phyloP scores from a whole-genome alignment of 30 jellyfish, hydroid and myxozoan species.

The Cassiopea andromeda region DNA sequence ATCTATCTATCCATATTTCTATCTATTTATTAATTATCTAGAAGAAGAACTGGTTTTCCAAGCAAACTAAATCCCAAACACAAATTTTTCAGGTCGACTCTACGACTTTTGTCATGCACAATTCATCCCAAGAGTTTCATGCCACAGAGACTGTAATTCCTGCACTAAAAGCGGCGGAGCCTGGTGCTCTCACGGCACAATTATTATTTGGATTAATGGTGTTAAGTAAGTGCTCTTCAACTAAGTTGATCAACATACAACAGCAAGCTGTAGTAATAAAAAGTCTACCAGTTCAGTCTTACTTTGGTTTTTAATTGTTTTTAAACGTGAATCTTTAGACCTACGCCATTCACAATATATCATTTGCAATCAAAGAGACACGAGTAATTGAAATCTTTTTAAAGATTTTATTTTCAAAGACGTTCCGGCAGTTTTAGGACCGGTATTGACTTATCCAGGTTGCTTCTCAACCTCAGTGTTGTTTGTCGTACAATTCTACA shows the following conservation, averaged over 20 bases:
- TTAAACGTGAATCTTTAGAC: too few species aligned
- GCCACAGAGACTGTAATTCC: conserved; percentile 78
- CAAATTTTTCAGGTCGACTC: conserved; percentile 74
- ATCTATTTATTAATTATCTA: too few species aligned
- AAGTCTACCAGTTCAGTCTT: neutral
- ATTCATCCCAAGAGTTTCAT: conserved; percentile 89
- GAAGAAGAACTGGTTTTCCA: neutral
- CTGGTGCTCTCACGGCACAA: conserved; percentile 97
- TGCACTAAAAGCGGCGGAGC: conserved; percentile 94
- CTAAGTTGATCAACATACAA: neutral
- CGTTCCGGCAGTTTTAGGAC: too few species aligned
- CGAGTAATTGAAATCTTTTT: too few species aligned
- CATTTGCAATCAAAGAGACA: too few species aligned
- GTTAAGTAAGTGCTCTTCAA: conserved; percentile 68
- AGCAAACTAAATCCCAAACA: neutral
- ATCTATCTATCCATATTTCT: too few species aligned
- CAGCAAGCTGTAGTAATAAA: neutral
- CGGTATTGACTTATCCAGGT: too few species aligned
- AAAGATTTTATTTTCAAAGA: too few species aligned
- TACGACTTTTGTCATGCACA: conserved; percentile 92
- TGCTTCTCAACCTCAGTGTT: too few species aligned
- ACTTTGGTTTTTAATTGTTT: too few species aligned
- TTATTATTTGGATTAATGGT: conserved; percentile 94
- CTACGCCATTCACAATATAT: too few species aligned
- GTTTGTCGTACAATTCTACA: too few species aligned